Evolutionary conservation across 2,888 invertebrate species (phyloP).

Genomic region (Acrocera orbiculus): DNA sequence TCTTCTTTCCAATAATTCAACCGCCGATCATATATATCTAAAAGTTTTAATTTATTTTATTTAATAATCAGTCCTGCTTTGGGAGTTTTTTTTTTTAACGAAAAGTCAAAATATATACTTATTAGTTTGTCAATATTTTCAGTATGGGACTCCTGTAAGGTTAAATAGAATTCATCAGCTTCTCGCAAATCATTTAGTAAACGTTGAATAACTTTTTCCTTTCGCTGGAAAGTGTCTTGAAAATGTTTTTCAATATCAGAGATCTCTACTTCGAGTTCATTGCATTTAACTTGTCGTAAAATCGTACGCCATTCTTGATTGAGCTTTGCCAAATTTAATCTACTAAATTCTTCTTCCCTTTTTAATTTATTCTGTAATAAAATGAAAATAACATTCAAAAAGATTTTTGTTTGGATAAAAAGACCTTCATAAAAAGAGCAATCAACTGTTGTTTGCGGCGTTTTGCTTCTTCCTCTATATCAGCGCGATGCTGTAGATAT

Average conservation of each 20-base stretch:
- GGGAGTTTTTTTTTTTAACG: background rate
- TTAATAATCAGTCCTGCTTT: background rate
- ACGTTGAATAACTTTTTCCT: constrained; percentile 45
- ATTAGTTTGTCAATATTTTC: constrained; percentile 47
- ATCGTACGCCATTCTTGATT: constrained; percentile 72
- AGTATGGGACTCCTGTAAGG: constrained; percentile 54
- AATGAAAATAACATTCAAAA: constrained; percentile 1
- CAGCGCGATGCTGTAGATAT: constrained; percentile 65
- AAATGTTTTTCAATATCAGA: constrained; percentile 34
- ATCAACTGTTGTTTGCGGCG: constrained; percentile 65
- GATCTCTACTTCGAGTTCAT: constrained; percentile 51
- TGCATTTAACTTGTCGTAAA: constrained; percentile 55
- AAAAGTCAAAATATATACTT: constrained; percentile 9
- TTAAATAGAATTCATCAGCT: constrained; percentile 54
- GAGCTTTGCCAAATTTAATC: constrained; percentile 65
- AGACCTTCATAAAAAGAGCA: constrained; percentile 67
- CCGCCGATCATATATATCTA: constrained; percentile 39
- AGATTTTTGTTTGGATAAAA: constrained; percentile 10
- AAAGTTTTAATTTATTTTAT: constrained; percentile 10
- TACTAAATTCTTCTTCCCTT: constrained; percentile 59
- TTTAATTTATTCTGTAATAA: constrained; percentile 56
- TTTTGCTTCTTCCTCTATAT: constrained; percentile 63
- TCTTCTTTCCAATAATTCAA: constrained; percentile 37
- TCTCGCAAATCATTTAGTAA: constrained; percentile 48
- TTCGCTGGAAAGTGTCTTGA: constrained; percentile 39